Evolutionary conservation across 1,140 invertebrate species (phyloP).

Genomic region (Brachionus asplanchnoidis): DNA sequence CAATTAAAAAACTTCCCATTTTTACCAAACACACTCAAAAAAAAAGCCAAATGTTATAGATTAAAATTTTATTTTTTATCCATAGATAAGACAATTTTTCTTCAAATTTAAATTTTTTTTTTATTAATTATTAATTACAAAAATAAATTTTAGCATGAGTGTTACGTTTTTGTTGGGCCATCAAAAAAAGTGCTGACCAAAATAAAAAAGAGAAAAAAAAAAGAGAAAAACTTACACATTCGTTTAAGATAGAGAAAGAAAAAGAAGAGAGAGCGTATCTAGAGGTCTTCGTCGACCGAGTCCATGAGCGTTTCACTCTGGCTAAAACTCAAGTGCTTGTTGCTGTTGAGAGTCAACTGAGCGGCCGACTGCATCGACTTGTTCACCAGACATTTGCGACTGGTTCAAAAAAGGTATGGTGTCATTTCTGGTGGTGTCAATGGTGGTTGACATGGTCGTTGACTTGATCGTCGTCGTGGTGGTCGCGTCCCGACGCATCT

Average conservation of each 20-base stretch:
- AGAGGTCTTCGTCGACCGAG: slow-evolving; percentile 33
- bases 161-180: no score
- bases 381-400: slow-evolving; percentile 18
- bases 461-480: background rate
- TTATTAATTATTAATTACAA: background rate
- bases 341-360: background rate
- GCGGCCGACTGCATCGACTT: background rate
- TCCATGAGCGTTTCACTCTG: slow-evolving; percentile 15
- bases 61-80: no score
- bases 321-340: background rate
- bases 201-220: background rate
- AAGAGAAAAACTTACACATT: background rate
- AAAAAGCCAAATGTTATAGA: no score
- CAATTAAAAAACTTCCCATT: no score
- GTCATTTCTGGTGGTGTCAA: slow-evolving; percentile 25
- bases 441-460: slow-evolving; percentile 20
- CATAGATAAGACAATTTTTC: no score
- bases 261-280: background rate
- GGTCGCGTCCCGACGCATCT: background rate
- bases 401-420: slow-evolving; percentile 37
- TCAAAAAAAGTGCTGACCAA: no score
- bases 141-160: background rate
- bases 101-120: no score
- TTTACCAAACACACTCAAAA: no score
- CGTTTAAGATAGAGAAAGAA: background rate